A percentile compares a stretch with the other conserved stretches of the same genome.
Evolutionary conservation across 2,113 vertebrate species (phyloP).

Genomic region (Excalfactoria chinensis): DNA sequence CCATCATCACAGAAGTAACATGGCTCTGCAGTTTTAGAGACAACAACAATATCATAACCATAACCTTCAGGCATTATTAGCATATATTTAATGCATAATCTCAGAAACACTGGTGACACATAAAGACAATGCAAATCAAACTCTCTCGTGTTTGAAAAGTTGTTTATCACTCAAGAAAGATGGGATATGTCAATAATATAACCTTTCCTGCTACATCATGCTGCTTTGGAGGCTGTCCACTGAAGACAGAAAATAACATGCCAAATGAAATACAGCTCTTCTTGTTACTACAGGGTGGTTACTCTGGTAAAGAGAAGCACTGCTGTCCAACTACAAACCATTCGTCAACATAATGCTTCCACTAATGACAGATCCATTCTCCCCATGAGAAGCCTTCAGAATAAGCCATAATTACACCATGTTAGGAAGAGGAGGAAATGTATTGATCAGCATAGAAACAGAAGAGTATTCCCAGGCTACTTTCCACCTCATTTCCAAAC

Average conservation of each 20-base stretch:
- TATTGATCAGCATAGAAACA: neutral
- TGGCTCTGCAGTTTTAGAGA: neutral
- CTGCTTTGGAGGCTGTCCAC: neutral
- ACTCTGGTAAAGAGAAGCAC: neutral
- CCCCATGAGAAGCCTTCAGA: neutral
- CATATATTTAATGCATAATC: neutral
- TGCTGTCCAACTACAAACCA: neutral
- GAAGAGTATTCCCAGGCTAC: conserved; percentile 6
- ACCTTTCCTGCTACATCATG: neutral
- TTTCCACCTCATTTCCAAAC: conserved; percentile 8
- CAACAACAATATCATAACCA: neutral
- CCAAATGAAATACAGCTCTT: neutral
- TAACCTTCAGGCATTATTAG: neutral
- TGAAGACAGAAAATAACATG: neutral
- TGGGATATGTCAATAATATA: neutral
- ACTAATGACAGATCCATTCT: neutral
- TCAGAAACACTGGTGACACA: neutral
- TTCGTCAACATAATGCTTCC: neutral
- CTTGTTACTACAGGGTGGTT: neutral
- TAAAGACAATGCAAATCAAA: neutral
- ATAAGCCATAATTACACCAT: neutral
- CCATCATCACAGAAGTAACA: neutral
- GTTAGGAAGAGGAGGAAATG: neutral
- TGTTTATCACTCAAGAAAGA: neutral
- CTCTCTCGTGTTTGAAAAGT: neutral